phyloP scores from a whole-genome alignment of 2,888 invertebrate genomes.

The Bugula neritina region DNA sequence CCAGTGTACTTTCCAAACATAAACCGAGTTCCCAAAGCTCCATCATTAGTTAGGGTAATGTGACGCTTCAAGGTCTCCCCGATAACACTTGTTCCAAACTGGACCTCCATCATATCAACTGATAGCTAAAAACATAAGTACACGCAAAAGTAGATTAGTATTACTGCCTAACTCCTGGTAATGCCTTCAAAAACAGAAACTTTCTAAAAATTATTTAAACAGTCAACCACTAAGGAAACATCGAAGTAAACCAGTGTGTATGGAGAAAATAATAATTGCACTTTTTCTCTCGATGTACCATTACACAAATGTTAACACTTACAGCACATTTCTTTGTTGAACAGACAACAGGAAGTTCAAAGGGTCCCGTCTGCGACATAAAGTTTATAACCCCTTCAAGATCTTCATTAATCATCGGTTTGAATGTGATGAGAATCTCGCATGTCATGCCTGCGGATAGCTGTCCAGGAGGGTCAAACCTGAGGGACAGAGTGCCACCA shows the following conservation, averaged over 20 bases:
- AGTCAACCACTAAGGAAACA: too few relatives aligned
- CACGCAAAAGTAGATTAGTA: too few relatives aligned
- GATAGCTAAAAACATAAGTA: slow-evolving; percentile 38
- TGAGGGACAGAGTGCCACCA: too few relatives aligned
- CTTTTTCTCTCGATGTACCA: too few relatives aligned
- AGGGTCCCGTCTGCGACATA: slow-evolving; percentile 51
- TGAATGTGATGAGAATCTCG: slow-evolving; percentile 51
- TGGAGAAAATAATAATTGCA: too few relatives aligned
- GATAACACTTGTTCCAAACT: slow-evolving; percentile 52
- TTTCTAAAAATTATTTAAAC: too few relatives aligned
- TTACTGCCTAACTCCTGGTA: too few relatives aligned
- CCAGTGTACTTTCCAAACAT: slow-evolving; percentile 46
- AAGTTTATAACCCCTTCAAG: slow-evolving; percentile 50
- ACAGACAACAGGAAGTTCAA: slow-evolving; percentile 49
- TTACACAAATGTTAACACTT: too few relatives aligned
- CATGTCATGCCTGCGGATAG: slow-evolving; percentile 54
- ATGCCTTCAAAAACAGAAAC: too few relatives aligned
- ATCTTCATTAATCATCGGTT: slow-evolving; percentile 53
- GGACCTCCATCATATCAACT: slow-evolving; percentile 43
- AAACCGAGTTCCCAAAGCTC: slow-evolving; percentile 51
- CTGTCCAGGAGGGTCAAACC: slow-evolving; percentile 53
- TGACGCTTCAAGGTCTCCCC: slow-evolving; percentile 48
- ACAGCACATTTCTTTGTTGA: slow-evolving; percentile 54
- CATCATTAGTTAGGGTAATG: slow-evolving; percentile 47
- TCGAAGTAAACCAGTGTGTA: too few relatives aligned